phyloP scores from a whole-genome alignment of 2,797 vertebrate species.

The Coregonus ussuriensis region DNA sequence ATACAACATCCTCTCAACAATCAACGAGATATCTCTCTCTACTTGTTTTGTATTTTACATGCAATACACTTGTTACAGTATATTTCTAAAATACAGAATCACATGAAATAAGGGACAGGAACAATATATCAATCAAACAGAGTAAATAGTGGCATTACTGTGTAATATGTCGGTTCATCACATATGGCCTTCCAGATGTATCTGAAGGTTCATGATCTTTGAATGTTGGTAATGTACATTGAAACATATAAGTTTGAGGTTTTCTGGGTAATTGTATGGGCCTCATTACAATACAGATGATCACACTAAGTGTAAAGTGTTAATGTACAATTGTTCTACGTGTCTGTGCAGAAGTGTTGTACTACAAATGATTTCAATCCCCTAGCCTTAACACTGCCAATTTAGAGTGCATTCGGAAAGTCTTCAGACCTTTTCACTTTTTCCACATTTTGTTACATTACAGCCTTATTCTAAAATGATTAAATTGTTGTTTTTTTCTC shows the following conservation, averaged over 20 bases:
- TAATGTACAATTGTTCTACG: background rate
- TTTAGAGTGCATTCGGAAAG: background rate
- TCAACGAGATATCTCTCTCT: background rate
- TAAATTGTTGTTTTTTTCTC: too few species aligned
- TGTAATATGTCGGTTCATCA: background rate
- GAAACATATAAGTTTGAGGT: background rate
- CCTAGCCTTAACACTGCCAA: slow-evolving; percentile 46
- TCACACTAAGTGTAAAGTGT: background rate
- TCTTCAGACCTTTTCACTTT: too few species aligned
- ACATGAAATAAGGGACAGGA: too few species aligned
- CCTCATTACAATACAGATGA: background rate
- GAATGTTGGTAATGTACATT: background rate
- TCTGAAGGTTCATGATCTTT: background rate
- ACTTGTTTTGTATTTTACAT: background rate
- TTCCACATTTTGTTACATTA: too few species aligned
- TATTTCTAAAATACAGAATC: too few species aligned
- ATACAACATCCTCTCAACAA: background rate
- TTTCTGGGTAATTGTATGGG: background rate
- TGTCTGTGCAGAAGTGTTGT: background rate
- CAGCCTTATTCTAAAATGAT: too few species aligned
- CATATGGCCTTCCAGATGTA: background rate
- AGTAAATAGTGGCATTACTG: background rate
- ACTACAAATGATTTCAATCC: background rate
- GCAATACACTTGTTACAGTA: too few species aligned
- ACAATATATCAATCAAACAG: too few species aligned